Evolutionary conservation across 2,113 vertebrate species (phyloP), one percentile per base, ranked within the genome.

Genomic region (Zosterops borbonicus): DNA sequence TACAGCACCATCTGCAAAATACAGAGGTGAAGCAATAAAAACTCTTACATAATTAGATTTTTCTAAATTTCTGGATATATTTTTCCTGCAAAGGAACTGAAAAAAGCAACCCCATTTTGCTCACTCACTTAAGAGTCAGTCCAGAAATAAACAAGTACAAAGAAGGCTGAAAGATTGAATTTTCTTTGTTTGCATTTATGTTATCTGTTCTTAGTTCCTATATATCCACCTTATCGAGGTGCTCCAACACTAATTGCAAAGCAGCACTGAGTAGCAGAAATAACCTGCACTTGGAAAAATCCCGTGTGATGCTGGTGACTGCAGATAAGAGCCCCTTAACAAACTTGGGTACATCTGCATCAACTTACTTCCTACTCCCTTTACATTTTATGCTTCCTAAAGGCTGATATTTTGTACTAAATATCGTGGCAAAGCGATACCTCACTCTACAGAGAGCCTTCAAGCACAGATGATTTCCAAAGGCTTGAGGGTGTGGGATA

Each of bases 161-260:
- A 96, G 74, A 56, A 89, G 87, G 84, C 74, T 52, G 70, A 90
- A 95, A 97, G 96, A 96, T 24, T 97, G 97, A 95, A 87, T 90
- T 88, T 62, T 94, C 93, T 97, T 96, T 97, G 94, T 95, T 96
- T 95, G 92, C 91, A 92, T 97, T 98, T 96, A 95, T 60, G 35
- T 96, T 98, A 97, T 97, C 97, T 97, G 78, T 93, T 96, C 87
- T 96, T 96, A 96, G 95, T 96, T 97, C 94, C 96, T 96, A 94
- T 92, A 97, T 75, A 95, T 93, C 93, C 92, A 83, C 96, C 96
- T 97, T 97, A 98, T 97, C 93, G 70, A 94, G 28, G 89, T 88
- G 95, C 89, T 97, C 94, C 96, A 96, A 96, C 83, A 74, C 94
- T 98, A 97, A 97, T 87, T 97, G 97, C 94, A 89, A 94, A 95